Conservation (phyloP, 2,113 vertebrate genomes). For the Reinhardtius hippoglossoides region DNA sequence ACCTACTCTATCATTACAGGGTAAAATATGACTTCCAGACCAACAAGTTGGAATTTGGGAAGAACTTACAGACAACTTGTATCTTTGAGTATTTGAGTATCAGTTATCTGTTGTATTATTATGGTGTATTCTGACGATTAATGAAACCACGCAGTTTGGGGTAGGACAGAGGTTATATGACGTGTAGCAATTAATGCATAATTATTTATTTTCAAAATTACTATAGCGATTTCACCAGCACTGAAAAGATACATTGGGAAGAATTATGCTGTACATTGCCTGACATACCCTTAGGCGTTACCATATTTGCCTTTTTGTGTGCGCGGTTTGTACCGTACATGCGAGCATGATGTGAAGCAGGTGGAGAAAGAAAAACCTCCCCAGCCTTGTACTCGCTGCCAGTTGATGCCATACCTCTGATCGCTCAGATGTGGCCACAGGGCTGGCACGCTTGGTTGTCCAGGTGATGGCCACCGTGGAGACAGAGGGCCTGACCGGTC, state of each 20-base stretch:
- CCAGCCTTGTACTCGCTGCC: constrained; percentile 22
- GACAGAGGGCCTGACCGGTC: constrained; percentile 74
- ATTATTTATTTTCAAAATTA: too few relatives aligned
- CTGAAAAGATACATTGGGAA: background rate
- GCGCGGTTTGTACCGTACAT: background rate
- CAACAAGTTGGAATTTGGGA: background rate
- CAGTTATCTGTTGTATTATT: too few relatives aligned
- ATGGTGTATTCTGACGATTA: too few relatives aligned
- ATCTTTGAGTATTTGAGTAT: too few relatives aligned
- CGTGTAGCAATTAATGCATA: too few relatives aligned
- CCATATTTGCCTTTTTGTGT: constrained; percentile 11
- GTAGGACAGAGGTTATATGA: too few relatives aligned
- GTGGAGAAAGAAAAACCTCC: constrained; percentile 3
- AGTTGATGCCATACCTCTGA: constrained; percentile 51
- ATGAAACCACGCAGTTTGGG: too few relatives aligned
- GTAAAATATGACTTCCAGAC: too few relatives aligned
- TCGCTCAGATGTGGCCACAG: constrained; percentile 58
- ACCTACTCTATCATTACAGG: background rate
- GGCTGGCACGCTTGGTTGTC: constrained; percentile 65
- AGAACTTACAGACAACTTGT: too few relatives aligned
- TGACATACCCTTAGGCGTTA: too few relatives aligned
- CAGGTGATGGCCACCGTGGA: constrained; percentile 71
- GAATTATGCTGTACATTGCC: background rate
- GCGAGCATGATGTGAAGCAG: constrained; percentile 14
- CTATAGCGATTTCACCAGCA: background rate